Conservation (phyloP, 2,113 vertebrate genomes). For the Tupaia tana region DNA sequence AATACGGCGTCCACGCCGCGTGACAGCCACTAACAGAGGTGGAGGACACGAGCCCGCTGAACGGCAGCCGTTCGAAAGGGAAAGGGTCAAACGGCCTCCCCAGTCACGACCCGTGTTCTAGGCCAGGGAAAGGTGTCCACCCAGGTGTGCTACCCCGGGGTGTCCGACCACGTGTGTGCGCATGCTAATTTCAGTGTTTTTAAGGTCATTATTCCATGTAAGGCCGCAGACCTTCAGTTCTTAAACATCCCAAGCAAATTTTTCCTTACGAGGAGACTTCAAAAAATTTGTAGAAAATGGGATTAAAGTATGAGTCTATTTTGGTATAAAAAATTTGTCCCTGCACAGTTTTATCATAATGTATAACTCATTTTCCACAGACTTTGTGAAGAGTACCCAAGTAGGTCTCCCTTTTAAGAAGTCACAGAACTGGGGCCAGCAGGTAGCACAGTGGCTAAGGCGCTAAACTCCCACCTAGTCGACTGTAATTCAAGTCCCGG, state of each 20-base stretch:
- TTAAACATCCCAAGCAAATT: slow-evolving; percentile 1
- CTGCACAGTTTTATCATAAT: too few species aligned
- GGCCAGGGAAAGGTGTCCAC: slow-evolving; percentile 23
- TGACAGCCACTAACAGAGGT: slow-evolving; percentile 19
- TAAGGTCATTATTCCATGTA: background rate
- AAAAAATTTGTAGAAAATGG: too few species aligned
- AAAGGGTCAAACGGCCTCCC: slow-evolving; percentile 20
- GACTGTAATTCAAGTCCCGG: too few species aligned
- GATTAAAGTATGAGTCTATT: too few species aligned
- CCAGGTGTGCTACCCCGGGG: slow-evolving; percentile 6
- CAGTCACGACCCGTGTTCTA: background rate
- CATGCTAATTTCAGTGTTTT: slow-evolving; percentile 11
- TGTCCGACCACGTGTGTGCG: background rate
- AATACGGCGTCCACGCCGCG: slow-evolving; percentile 47
- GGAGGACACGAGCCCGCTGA: background rate
- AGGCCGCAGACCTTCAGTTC: background rate
- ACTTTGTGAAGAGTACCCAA: background rate
- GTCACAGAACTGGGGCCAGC: background rate
- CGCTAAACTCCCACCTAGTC: too few species aligned
- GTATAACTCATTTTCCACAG: too few species aligned
- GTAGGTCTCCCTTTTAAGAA: background rate
- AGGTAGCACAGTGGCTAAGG: too few species aligned
- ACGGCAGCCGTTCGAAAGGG: background rate
- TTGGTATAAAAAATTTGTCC: too few species aligned
- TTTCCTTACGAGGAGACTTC: background rate